Conservation (phyloP, 2,888 invertebrate species). For the Yponomeuta sedellus region DNA sequence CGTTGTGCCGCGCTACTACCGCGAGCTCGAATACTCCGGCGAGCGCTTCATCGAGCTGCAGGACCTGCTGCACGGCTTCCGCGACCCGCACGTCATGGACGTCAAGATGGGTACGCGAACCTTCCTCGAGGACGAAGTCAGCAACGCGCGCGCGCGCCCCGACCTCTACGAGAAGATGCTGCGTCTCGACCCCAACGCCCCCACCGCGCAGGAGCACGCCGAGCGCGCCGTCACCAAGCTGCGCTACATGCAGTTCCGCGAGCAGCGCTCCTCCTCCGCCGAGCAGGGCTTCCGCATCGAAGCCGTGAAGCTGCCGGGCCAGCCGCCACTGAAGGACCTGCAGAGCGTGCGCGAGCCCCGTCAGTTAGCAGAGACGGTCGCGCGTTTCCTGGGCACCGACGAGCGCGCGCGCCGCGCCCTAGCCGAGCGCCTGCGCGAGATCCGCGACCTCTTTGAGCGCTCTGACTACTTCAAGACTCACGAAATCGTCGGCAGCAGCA, state of each 20-base stretch:
- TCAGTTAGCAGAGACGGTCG: conserved; percentile 84
- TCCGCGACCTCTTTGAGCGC: conserved; percentile 86
- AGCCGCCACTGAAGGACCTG: conserved; percentile 89
- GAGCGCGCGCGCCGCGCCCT: conserved; percentile 82
- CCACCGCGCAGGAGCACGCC: conserved; percentile 88
- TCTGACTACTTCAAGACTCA: conserved; percentile 90
- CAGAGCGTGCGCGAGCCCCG: conserved; percentile 89
- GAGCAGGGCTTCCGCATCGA: conserved; percentile 97
- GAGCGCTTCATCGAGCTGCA: conserved; percentile 96
- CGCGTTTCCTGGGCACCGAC: conserved; percentile 82
- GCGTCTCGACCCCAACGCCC: conserved; percentile 90
- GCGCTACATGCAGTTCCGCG: conserved; percentile 97
- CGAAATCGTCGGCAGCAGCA: conserved; percentile 95
- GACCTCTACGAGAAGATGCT: conserved; percentile 98
- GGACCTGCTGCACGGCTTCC: conserved; percentile 92
- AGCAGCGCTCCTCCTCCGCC: conserved; percentile 94
- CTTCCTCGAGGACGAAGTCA: conserved; percentile 96
- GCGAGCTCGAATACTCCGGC: conserved; percentile 86
- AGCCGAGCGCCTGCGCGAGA: conserved; percentile 83
- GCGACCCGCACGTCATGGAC: conserved; percentile 96
- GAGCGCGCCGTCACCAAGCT: conserved; percentile 93
- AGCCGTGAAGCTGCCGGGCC: conserved; percentile 91
- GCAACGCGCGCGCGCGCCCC: conserved; percentile 86
- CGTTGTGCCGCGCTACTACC: conserved; percentile 89
- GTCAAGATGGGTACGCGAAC: conserved; percentile 98